A percentile compares a stretch with the other conserved stretches of the same genome.
These are phyloP conservation scores for Drosophila cognata DNA, from an alignment of 2,888 invertebrate genomes.

Conservation along the genomic window DNA sequence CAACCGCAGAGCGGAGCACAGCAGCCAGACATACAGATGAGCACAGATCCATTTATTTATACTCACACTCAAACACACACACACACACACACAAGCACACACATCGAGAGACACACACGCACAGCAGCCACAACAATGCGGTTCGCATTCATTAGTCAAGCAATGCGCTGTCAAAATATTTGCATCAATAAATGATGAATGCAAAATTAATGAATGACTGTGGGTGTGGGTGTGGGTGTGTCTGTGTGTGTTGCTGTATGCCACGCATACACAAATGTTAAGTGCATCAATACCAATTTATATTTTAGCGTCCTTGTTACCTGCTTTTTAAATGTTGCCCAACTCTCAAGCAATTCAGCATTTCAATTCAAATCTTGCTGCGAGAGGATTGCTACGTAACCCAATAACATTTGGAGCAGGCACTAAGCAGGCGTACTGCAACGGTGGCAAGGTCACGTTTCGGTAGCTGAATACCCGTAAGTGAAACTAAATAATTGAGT, in stretches of 20 bases:
- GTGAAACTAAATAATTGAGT: background rate
- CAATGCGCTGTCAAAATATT: conserved; percentile 61
- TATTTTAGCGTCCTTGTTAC: conserved; percentile 29
- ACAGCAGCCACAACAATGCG: conserved; percentile 54
- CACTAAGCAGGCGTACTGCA: conserved; percentile 5
- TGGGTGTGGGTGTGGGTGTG: conserved; percentile 7
- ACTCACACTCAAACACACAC: background rate
- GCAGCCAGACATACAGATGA: conserved; percentile 14
- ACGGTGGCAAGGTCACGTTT: conserved; percentile 3
- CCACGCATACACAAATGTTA: conserved; percentile 15
- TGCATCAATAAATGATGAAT: conserved; percentile 56
- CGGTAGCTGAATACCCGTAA: background rate
- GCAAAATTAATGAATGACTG: conserved; percentile 4
- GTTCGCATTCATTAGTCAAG: conserved; percentile 53
- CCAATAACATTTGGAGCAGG: conserved; percentile 4
- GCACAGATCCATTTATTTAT: conserved; percentile 25
- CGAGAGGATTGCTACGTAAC: background rate
- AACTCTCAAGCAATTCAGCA: background rate
- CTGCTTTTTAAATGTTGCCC: background rate
- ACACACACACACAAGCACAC: conserved; percentile 3
- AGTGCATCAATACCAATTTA: conserved; percentile 45
- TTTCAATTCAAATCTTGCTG: conserved; percentile 5
- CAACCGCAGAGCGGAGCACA: conserved; percentile 27
- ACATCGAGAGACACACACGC: background rate
- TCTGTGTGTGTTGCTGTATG: background rate